Percentiles rank a stretch among this genome's conserved stretches.
Evolutionary conservation across 92 coral and sea anemone genomes (phyloP).

Genomic region (Palythoa caribaeorum): DNA sequence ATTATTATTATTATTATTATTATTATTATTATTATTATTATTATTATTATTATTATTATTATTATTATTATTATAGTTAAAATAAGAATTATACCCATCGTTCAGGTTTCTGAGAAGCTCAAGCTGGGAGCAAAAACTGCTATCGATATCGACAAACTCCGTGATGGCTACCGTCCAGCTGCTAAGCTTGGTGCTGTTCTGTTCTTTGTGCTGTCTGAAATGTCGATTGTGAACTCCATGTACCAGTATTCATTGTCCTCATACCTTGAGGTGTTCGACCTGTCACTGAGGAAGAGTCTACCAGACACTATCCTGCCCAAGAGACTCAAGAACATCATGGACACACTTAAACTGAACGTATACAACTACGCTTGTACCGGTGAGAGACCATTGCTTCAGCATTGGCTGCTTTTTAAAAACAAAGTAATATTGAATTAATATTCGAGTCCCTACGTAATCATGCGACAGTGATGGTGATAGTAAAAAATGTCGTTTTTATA

Average conservation of each 20-base stretch:
- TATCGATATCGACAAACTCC: slow-evolving; percentile 97
- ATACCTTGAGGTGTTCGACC: slow-evolving; percentile 92
- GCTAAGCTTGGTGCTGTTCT: slow-evolving; percentile 98
- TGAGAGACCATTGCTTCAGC: slow-evolving; percentile 21
- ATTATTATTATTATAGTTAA: neutral
- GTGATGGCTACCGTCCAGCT: slow-evolving; percentile 99
- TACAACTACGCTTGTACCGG: slow-evolving; percentile 99
- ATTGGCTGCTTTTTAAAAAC: neutral
- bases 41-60: no score
- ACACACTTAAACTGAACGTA: slow-evolving; percentile 90
- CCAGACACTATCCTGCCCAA: slow-evolving; percentile 96
- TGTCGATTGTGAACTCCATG: slow-evolving; percentile 99
- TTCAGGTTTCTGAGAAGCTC: slow-evolving; percentile 94
- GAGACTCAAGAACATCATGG: slow-evolving; percentile 97
- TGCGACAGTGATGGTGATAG: no score
- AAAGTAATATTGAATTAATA: no score
- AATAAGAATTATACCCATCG: neutral
- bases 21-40: no score
- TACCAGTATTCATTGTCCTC: slow-evolving; percentile 98
- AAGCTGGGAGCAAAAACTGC: slow-evolving; percentile 99
- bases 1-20: no score
- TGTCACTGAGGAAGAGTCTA: slow-evolving; percentile 95
- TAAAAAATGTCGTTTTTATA: no score
- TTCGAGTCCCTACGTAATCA: neutral
- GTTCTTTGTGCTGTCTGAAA: slow-evolving; percentile 98